Evolutionary conservation across 2,113 vertebrate species (phyloP).

Genomic region (Spilogale gracilis): DNA sequence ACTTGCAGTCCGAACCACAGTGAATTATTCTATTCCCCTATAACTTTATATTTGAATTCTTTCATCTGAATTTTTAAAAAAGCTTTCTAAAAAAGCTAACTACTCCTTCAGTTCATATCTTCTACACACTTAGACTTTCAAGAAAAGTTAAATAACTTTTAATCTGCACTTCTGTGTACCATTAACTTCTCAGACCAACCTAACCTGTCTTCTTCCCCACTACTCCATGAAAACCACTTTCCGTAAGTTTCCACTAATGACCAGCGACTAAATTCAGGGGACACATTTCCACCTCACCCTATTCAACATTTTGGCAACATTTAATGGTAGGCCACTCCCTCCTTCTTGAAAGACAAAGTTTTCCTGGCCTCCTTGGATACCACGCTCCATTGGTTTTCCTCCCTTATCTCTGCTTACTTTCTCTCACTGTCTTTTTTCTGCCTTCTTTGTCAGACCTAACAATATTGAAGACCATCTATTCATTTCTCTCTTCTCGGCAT

Average conservation of each 20-base stretch:
- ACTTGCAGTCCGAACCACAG: neutral
- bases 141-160: constrained; percentile 30
- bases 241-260: neutral
- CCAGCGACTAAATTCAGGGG: neutral
- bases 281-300: neutral
- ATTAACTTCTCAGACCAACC: neutral
- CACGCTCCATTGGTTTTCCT: neutral
- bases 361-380: neutral
- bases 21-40: neutral
- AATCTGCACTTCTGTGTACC: neutral
- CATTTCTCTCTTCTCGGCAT: neutral
- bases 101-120: neutral
- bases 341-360: neutral
- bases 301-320: neutral
- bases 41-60: constrained; percentile 32
- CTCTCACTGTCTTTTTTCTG: neutral
- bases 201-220: neutral
- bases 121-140: neutral
- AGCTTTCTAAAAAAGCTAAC: neutral
- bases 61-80: neutral
- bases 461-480: neutral
- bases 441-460: neutral
- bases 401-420: neutral
- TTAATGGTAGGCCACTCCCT: neutral
- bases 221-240: neutral